phyloP scores from a whole-genome alignment of 30 jellyfish, hydroid and myxozoan species.

The Aurelia sp. region DNA sequence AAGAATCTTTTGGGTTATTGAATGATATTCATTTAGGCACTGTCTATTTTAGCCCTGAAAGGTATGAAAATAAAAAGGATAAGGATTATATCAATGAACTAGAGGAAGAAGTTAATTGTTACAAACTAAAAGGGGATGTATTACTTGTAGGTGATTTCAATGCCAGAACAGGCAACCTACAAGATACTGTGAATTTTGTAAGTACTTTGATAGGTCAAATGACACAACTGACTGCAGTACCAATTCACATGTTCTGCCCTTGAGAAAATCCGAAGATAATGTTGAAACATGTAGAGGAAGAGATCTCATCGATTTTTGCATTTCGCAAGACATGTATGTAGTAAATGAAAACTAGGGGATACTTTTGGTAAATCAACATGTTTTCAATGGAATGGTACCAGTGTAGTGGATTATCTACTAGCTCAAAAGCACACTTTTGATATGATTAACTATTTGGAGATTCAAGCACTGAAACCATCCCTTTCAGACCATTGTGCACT shows the following conservation, averaged over 20 bases:
- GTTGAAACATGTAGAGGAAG: not conserved
- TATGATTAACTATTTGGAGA: no score
- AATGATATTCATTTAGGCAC: not conserved
- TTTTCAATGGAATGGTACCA: slow-evolving; percentile 15
- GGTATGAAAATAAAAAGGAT: no score
- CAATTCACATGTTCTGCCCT: slow-evolving; percentile 18
- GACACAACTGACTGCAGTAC: slow-evolving; percentile 2
- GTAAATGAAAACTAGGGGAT: slow-evolving; percentile 8
- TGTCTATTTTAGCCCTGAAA: no score
- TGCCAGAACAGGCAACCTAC: not conserved
- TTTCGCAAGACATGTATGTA: slow-evolving; percentile 4
- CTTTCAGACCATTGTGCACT: no score
- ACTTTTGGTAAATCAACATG: not conserved
- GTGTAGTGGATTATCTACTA: not conserved
- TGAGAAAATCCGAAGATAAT: not conserved
- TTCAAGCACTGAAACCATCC: no score
- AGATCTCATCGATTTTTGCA: not conserved
- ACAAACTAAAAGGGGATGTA: not conserved
- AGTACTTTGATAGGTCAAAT: not conserved
- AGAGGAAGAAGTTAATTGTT: no score
- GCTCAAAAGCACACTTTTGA: no score
- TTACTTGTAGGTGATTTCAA: slow-evolving; percentile 1
- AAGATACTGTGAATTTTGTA: not conserved
- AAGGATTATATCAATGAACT: no score
- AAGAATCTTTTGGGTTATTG: not conserved